These are phyloP conservation scores for Halocaridina rubra DNA, from an alignment of 2,888 invertebrate species.

Conservation along the genomic window DNA sequence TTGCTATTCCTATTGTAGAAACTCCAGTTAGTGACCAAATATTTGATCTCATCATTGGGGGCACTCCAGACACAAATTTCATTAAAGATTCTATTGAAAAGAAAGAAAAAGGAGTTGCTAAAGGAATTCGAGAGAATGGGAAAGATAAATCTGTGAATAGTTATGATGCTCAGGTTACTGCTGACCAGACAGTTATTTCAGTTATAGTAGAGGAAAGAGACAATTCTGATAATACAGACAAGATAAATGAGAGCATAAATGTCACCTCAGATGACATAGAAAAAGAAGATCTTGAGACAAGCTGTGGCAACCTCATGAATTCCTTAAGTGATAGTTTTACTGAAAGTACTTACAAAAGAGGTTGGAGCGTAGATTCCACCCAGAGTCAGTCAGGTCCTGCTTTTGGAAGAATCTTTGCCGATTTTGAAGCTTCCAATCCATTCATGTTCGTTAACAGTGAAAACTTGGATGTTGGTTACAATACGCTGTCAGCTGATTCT, in stretches of 20 bases:
- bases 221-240: neutral
- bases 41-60: slow-evolving; percentile 56
- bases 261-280: neutral
- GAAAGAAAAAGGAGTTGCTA: neutral
- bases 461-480: neutral
- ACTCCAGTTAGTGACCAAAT: slow-evolving; percentile 57
- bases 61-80: slow-evolving; percentile 58
- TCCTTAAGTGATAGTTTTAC: neutral
- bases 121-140: neutral
- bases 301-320: neutral
- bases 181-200: too few species aligned
- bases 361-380: slow-evolving; percentile 21
- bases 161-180: neutral
- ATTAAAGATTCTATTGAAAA: slow-evolving; percentile 42
- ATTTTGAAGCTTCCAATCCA: neutral
- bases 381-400: neutral
- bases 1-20: slow-evolving; percentile 10
- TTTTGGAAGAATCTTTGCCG: slow-evolving; percentile 24
- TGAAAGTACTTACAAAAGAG: neutral
- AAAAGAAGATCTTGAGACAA: neutral
- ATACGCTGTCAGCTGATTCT: neutral
- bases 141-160: neutral
- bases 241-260: too few species aligned
- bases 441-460: neutral
- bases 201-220: neutral